Evolutionary conservation across 2,797 vertebrate species (phyloP).

Genomic region (Galago senegalensis): DNA sequence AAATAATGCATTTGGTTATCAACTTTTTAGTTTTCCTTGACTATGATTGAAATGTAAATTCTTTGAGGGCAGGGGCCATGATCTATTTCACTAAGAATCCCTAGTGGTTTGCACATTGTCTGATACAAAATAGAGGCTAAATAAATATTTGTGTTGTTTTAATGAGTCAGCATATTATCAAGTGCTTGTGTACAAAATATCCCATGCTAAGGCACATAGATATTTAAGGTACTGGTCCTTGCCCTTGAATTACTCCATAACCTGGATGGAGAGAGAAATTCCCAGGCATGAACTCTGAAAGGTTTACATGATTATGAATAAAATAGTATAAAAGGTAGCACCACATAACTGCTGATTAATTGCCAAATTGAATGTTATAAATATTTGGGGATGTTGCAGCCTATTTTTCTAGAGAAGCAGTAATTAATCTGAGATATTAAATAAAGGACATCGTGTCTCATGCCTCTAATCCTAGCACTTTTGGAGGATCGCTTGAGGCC

Average conservation of each 20-base stretch:
- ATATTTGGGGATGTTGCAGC: neutral
- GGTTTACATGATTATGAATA: conserved; percentile 39
- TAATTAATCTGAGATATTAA: conserved; percentile 23
- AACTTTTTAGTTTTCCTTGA: neutral
- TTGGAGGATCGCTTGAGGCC: neutral
- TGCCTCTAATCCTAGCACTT: neutral
- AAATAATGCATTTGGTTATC: neutral
- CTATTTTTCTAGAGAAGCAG: conserved; percentile 27
- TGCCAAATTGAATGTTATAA: neutral
- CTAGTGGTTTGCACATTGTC: neutral
- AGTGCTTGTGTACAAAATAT: neutral
- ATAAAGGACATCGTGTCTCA: neutral
- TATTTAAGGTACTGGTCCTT: neutral
- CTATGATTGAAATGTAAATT: neutral
- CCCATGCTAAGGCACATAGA: neutral
- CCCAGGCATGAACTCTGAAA: conserved; percentile 13
- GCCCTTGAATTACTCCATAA: neutral
- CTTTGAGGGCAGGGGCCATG: neutral
- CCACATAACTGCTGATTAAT: conserved; percentile 12
- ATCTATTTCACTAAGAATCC: neutral
- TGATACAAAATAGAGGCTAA: neutral
- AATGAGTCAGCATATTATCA: conserved; percentile 6
- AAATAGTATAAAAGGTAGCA: conserved; percentile 9
- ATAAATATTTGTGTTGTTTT: neutral
- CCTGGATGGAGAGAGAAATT: neutral